Conservation (phyloP, 2,888 invertebrate genomes). For the Venustoraphidia nigricollis region DNA sequence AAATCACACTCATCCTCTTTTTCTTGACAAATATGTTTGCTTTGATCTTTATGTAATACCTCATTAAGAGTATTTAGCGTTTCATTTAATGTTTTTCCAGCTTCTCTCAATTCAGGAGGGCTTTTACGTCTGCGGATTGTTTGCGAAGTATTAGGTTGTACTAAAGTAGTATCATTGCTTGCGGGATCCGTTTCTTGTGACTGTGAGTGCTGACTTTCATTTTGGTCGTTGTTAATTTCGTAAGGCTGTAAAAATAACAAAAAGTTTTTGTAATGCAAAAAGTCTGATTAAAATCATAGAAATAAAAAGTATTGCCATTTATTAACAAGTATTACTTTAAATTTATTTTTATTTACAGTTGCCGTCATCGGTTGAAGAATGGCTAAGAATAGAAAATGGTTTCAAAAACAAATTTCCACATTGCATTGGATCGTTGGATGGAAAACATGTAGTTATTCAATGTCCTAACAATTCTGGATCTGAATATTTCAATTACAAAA, state of each 20-base stretch:
- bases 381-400: background rate
- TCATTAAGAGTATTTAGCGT: constrained; percentile 2
- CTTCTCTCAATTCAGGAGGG: constrained; percentile 9
- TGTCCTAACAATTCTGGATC: constrained; percentile 13
- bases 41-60: background rate
- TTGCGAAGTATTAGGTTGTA: background rate
- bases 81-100: constrained; percentile 6
- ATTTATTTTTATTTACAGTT: background rate
- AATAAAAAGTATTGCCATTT: too few relatives aligned
- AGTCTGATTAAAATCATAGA: too few relatives aligned
- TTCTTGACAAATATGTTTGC: background rate
- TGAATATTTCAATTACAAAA: constrained; percentile 17
- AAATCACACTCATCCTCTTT: constrained; percentile 11
- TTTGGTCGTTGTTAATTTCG: background rate
- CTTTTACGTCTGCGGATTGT: constrained; percentile 1
- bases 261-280: too few relatives aligned
- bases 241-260: too few relatives aligned
- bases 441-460: constrained; percentile 15
- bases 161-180: background rate
- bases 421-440: background rate
- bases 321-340: background rate
- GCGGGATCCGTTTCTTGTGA: constrained; percentile 1
- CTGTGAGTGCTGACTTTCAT: background rate
- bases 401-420: background rate
- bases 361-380: background rate